phyloP scores from a whole-genome alignment of 2,888 invertebrate species.

The Lycaena phlaeas region DNA sequence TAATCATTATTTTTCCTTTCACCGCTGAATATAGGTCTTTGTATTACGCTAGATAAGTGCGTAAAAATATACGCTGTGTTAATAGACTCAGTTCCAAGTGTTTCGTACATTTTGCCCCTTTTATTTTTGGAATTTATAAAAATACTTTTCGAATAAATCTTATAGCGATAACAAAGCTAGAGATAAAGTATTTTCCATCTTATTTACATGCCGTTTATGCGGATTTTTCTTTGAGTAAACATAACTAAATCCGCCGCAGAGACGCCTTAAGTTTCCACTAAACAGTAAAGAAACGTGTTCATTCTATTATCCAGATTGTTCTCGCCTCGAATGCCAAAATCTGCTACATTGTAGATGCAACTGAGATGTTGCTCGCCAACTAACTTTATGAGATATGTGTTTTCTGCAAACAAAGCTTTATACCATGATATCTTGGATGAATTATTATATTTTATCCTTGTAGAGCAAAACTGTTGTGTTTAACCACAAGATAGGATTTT shows the following conservation, averaged over 20 bases:
- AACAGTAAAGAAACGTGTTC: slow-evolving; percentile 40
- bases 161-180: too few species aligned
- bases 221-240: not conserved
- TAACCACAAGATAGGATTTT: too few species aligned
- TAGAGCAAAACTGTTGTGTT: slow-evolving; percentile 11
- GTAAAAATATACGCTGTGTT: too few species aligned
- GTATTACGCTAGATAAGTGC: too few species aligned
- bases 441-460: slow-evolving; percentile 49
- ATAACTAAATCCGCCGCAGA: slow-evolving; percentile 24
- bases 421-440: slow-evolving; percentile 42
- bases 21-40: too few species aligned
- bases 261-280: slow-evolving; percentile 13
- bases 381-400: slow-evolving; percentile 63
- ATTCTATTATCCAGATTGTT: slow-evolving; percentile 67
- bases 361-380: slow-evolving; percentile 51
- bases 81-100: too few species aligned
- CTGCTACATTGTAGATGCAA: slow-evolving; percentile 47
- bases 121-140: too few species aligned
- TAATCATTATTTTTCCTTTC: too few species aligned
- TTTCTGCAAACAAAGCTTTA: slow-evolving; percentile 53
- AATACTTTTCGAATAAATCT: too few species aligned
- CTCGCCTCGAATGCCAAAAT: slow-evolving; percentile 64
- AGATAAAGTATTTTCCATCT: not conserved
- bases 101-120: too few species aligned
- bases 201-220: not conserved